Evolutionary conservation across 2,888 invertebrate genomes (phyloP).

Genomic region (Caenorhabditis afra): DNA sequence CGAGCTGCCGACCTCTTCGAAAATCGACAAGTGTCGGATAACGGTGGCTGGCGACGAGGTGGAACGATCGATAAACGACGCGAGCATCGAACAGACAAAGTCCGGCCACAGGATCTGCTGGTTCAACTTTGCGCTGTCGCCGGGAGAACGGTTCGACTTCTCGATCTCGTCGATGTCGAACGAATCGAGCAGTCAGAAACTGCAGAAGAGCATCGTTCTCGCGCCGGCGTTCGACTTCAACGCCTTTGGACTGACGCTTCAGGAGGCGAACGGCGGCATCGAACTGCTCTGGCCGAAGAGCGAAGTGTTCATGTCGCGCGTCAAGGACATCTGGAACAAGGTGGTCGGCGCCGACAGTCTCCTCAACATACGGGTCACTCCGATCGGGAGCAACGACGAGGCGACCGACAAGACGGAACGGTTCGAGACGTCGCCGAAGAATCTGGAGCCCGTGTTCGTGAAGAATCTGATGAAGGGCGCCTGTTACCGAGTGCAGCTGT

Average conservation of each 20-base stretch:
- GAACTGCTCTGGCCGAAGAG: conserved; percentile 76
- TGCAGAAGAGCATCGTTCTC: conserved; percentile 75
- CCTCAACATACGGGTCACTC: conserved; percentile 73
- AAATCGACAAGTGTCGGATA: conserved; percentile 71
- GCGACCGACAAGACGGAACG: conserved; percentile 55
- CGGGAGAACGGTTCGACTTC: conserved; percentile 71
- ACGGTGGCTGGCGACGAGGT: conserved; percentile 70
- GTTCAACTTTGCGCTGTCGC: conserved; percentile 64
- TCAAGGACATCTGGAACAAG: conserved; percentile 77
- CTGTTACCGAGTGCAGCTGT: conserved; percentile 78
- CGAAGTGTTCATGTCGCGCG: conserved; percentile 72
- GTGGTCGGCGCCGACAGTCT: conserved; percentile 74
- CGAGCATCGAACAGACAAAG: conserved; percentile 63
- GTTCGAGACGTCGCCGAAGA: conserved; percentile 65
- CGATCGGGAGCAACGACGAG: conserved; percentile 46
- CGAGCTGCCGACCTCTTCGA: conserved; percentile 62
- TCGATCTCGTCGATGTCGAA: conserved; percentile 56
- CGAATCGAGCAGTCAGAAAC: conserved; percentile 69
- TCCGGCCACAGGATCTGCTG: conserved; percentile 64
- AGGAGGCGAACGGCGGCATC: conserved; percentile 73
- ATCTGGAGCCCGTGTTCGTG: conserved; percentile 57
- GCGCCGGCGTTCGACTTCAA: conserved; percentile 79
- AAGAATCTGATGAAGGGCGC: conserved; percentile 70
- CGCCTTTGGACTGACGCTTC: conserved; percentile 73
- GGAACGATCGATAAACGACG: conserved; percentile 66